Evolutionary conservation across 2,797 vertebrate genomes (phyloP).

Genomic region (Rachycentron canadum): DNA sequence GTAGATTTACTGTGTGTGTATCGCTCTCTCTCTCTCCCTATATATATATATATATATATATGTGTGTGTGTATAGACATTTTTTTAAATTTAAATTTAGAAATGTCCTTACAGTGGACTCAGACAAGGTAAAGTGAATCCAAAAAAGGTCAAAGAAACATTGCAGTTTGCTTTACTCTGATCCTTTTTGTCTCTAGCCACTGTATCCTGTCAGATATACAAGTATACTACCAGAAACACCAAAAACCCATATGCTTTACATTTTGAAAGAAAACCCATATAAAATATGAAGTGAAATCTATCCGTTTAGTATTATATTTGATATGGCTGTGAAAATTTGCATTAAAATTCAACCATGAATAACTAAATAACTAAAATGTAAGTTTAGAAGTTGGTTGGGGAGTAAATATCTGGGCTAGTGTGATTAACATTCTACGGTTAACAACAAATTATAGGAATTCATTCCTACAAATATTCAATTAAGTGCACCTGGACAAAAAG

Average conservation of each 20-base stretch:
- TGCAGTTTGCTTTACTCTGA: conserved; percentile 1
- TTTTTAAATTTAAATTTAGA: too few relatives aligned
- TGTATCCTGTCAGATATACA: not conserved
- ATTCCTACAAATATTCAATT: not conserved
- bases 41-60: too few relatives aligned
- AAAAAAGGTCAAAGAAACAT: conserved; percentile 14
- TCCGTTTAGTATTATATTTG: not conserved
- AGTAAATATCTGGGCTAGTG: not conserved
- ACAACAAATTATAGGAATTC: conserved; percentile 7
- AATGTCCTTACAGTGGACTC: not conserved
- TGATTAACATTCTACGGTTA: not conserved
- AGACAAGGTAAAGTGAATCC: conserved; percentile 1
- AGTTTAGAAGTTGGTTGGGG: not conserved
- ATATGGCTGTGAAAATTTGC: not conserved
- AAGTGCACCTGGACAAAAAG: not conserved
- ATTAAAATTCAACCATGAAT: not conserved
- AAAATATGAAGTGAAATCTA: not conserved
- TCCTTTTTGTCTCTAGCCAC: not conserved
- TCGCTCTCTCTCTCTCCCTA: too few relatives aligned
- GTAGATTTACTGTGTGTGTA: too few relatives aligned
- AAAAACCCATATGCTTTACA: not conserved
- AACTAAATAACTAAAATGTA: not conserved
- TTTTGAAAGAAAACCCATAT: not conserved
- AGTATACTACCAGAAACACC: not conserved
- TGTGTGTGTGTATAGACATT: too few relatives aligned